Evolutionary conservation across 2,797 vertebrate genomes (phyloP).

Genomic region (Mergus octosetaceus): DNA sequence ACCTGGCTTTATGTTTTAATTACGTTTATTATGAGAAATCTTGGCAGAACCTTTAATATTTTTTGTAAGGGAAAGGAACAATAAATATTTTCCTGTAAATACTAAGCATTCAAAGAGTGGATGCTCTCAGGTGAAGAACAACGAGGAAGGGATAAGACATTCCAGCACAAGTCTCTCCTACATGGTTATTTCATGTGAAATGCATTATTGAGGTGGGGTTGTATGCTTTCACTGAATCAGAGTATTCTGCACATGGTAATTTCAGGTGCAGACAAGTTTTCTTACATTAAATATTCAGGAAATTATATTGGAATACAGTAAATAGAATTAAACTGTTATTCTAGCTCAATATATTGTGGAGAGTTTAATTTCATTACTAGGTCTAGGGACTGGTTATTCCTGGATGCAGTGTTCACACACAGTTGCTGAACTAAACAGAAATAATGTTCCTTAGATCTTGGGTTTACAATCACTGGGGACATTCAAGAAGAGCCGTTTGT

Average conservation of each 20-base stretch:
- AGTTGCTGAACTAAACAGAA: not conserved
- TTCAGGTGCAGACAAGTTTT: not conserved
- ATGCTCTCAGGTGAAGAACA: not conserved
- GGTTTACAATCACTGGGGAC: not conserved
- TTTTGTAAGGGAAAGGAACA: not conserved
- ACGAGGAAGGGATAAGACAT: not conserved
- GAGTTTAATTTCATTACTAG: not conserved
- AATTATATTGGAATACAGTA: not conserved
- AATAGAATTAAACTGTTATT: not conserved
- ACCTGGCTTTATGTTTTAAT: not conserved
- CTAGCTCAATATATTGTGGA: not conserved
- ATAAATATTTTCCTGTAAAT: not conserved
- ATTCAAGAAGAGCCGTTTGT: not conserved
- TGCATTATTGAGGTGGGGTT: not conserved
- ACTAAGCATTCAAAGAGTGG: not conserved
- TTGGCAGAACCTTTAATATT: not conserved
- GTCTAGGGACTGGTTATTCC: not conserved
- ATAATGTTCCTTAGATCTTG: not conserved
- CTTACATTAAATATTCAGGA: not conserved
- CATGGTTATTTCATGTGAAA: not conserved
- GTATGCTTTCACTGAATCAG: not conserved
- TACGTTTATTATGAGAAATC: not conserved
- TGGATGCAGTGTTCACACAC: not conserved
- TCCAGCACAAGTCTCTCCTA: not conserved
- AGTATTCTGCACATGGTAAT: not conserved